phyloP scores from a whole-genome alignment of 2,113 vertebrate species.

The Passerina amoena region DNA sequence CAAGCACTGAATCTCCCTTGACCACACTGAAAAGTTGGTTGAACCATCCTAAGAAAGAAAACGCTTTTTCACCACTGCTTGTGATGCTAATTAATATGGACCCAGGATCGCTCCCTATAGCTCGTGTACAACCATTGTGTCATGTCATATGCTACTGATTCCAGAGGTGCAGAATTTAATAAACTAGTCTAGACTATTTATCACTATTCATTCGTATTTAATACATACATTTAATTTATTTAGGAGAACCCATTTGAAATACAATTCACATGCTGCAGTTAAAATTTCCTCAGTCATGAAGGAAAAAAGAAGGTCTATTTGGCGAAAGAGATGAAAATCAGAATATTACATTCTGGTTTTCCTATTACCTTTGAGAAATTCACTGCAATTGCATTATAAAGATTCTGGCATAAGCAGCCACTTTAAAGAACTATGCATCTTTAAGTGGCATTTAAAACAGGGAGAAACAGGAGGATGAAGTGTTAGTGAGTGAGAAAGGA shows the following conservation, averaged over 20 bases:
- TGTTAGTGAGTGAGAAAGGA: background rate
- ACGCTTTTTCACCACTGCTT: background rate
- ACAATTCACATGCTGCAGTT: background rate
- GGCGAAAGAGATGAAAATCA: background rate
- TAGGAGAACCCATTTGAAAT: background rate
- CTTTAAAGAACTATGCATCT: background rate
- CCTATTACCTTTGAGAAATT: background rate
- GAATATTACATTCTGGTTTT: background rate
- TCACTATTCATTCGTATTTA: background rate
- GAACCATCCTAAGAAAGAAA: background rate
- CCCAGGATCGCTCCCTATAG: background rate
- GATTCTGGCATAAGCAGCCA: background rate
- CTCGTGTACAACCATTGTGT: background rate
- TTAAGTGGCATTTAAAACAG: background rate
- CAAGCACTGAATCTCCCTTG: background rate
- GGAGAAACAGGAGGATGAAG: background rate
- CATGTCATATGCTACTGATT: background rate
- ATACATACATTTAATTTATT: background rate
- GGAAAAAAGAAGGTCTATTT: background rate
- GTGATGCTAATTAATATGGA: background rate
- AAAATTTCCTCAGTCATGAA: background rate
- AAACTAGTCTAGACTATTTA: background rate
- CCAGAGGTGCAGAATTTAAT: background rate
- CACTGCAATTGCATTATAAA: background rate
- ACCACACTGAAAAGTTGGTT: background rate